Evolutionary conservation across 2,113 vertebrate species (phyloP), one percentile per base, ranked within the genome.

Genomic region (Limanda limanda): DNA sequence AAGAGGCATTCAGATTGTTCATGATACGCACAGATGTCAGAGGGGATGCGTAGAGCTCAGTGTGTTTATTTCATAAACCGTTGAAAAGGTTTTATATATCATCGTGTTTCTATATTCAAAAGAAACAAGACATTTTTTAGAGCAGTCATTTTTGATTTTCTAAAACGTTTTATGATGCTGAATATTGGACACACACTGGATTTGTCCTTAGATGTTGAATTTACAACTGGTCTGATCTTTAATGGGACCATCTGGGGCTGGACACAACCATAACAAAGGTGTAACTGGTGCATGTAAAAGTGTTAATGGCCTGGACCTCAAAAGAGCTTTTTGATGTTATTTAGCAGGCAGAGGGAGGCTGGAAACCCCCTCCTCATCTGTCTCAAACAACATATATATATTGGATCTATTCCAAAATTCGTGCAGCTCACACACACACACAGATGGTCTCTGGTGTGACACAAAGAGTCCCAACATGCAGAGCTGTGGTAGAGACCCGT

Each of bases 251-350:
- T 21, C 25, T 76, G 71, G 37, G 71, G 14, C 45, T 56, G 48
- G 24, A 65, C 58, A 31, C 18, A 21, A 51, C 47, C 25, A 55
- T 68, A n/a, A 35, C 66, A 10, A 61, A 63, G 15, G 40, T 57
- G 58, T 45, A 40, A 64, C 37, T 48, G 51, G 45, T 15, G 14
- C 45, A 17, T 48, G 64, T 72, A 5, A 57, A 78, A 48, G n/a
- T 73, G 60, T 73, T 76, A 78, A 79, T 61, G 65, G 63, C 64
- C 45, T 77, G 60, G 57, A 72, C 68, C 76, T 79, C 54, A 62
- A 74, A 80, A 55, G 27, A 48, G 37, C 66, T 76, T 56, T 85
- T 85, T 79, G 61, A 71, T 81, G 66, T 75, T 25, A 35, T 69
- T 73, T 40, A 61, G 61, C 25, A 20, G 42, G 12, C 54, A 65